Evolutionary conservation across 2,113 vertebrate genomes (phyloP).

Genomic region (Halcyon senegalensis): DNA sequence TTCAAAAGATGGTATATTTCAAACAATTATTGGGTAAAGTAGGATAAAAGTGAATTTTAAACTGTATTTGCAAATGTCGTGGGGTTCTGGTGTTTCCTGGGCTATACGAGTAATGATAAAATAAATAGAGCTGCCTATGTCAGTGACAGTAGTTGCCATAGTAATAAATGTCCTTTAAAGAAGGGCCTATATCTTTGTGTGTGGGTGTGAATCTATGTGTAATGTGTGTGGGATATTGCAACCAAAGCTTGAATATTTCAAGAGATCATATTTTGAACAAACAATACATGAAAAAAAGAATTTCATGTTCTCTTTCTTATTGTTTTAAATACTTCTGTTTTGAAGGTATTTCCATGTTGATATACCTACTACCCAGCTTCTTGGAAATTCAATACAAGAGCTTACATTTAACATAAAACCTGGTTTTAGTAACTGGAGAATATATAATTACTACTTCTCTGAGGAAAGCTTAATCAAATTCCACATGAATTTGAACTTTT

Average conservation of each 20-base stretch:
- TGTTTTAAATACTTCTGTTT: neutral
- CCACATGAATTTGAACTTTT: neutral
- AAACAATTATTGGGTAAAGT: neutral
- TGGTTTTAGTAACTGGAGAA: neutral
- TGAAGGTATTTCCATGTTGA: neutral
- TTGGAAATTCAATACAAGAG: neutral
- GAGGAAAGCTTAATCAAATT: neutral
- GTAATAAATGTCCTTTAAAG: constrained; percentile 62
- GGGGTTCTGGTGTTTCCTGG: neutral
- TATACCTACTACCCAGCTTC: neutral
- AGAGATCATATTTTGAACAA: constrained; percentile 1
- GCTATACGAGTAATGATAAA: neutral
- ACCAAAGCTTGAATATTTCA: neutral
- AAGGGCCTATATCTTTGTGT: neutral
- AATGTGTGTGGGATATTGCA: constrained; percentile 1
- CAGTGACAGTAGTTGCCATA: constrained; percentile 44
- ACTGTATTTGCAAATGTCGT: neutral
- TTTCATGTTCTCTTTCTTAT: neutral
- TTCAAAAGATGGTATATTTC: neutral
- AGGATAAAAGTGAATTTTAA: neutral
- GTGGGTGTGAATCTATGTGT: constrained; percentile 25
- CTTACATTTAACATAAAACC: neutral
- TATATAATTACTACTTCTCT: neutral
- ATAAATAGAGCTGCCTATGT: neutral
- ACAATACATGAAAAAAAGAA: neutral